Evolutionary conservation across 1,140 invertebrate species (phyloP).

Genomic region (Drosophila sp.): DNA sequence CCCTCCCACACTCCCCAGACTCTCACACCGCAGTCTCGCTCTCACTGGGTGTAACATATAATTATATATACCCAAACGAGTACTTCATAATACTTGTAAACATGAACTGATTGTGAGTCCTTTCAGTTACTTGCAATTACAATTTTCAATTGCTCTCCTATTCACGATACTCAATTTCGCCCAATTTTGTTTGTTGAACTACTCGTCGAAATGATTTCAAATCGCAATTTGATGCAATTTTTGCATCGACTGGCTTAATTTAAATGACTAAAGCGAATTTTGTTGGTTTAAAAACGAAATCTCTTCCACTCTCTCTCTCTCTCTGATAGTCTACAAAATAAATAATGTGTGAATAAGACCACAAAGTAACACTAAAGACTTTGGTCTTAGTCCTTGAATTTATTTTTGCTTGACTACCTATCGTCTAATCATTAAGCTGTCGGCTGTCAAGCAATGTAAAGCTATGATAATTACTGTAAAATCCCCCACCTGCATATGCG

Average conservation of each 20-base stretch:
- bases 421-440: slow-evolving; percentile 1
- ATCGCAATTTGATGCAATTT: neutral
- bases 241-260: neutral
- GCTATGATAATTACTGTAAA: slow-evolving; percentile 9
- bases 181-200: neutral
- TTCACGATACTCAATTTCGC: neutral
- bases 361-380: too few relatives aligned
- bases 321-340: too few relatives aligned
- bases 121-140: neutral
- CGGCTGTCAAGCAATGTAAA: neutral
- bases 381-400: too few relatives aligned
- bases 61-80: neutral
- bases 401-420: neutral
- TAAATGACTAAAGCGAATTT: too few relatives aligned
- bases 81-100: neutral
- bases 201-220: neutral
- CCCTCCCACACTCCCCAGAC: neutral
- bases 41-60: neutral
- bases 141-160: neutral
- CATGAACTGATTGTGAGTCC: neutral
- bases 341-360: too few relatives aligned
- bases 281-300: too few relatives aligned
- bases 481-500: neutral
- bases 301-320: too few relatives aligned
- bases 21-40: neutral